A percentile compares a stretch with the other conserved stretches of the same genome.
Evolutionary conservation across 2,113 vertebrate species (phyloP).

Genomic region (Oreocharis arfaki): DNA sequence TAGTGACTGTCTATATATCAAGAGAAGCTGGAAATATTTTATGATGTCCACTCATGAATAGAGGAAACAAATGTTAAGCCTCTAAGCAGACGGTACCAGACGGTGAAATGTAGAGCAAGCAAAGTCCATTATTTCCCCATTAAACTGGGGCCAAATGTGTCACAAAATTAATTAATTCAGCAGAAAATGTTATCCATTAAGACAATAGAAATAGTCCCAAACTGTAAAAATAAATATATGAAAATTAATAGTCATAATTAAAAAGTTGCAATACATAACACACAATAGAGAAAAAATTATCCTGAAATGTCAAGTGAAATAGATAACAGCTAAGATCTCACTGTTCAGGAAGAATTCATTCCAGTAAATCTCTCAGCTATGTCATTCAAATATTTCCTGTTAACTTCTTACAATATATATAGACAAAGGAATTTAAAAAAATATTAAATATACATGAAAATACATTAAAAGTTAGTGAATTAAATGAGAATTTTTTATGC

Average conservation of each 20-base stretch:
- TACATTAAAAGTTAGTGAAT: neutral
- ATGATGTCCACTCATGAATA: neutral
- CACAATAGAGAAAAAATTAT: neutral
- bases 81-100: neutral
- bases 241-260: neutral
- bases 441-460: neutral
- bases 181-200: neutral
- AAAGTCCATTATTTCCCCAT: neutral
- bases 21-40: neutral
- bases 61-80: neutral
- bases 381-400: neutral
- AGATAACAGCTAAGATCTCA: neutral
- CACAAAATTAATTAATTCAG: neutral
- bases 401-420: neutral
- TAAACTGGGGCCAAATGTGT: neutral
- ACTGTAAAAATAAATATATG: neutral
- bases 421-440: neutral
- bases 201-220: neutral
- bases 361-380: neutral
- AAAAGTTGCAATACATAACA: neutral
- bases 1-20: neutral
- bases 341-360: neutral
- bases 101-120: neutral
- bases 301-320: neutral
- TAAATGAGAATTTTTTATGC: neutral